A percentile compares a stretch with the other conserved stretches of the same genome.
Evolutionary conservation across 2,888 invertebrate species (phyloP).

Genomic region (Crematogaster levior): DNA sequence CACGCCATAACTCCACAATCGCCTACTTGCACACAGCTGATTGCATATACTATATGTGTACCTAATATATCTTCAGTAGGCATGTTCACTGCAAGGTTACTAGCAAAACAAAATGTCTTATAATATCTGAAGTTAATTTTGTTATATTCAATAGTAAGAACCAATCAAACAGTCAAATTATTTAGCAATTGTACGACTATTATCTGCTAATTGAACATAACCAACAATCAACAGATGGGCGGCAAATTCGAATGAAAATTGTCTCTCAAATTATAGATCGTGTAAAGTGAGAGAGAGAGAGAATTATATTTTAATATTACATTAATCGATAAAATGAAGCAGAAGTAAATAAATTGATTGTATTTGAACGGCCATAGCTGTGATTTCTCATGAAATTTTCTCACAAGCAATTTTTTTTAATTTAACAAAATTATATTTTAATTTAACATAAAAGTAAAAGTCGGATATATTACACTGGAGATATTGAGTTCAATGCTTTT

Average conservation of each 20-base stretch:
- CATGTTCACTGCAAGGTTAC: too few relatives aligned
- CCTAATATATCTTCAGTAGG: background rate
- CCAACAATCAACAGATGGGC: background rate
- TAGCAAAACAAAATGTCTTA: background rate
- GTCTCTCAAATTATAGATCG: background rate
- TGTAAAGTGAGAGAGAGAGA: too few relatives aligned
- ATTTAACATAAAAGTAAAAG: background rate
- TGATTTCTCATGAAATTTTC: too few relatives aligned
- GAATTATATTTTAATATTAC: background rate
- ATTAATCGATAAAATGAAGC: background rate
- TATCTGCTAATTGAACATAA: too few relatives aligned
- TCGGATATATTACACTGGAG: background rate
- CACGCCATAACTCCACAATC: background rate
- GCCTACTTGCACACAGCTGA: background rate
- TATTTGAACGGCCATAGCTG: too few relatives aligned
- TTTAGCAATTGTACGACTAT: background rate
- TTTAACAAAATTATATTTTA: conserved; percentile 6
- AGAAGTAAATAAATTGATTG: too few relatives aligned
- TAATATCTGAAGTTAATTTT: background rate
- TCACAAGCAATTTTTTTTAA: background rate
- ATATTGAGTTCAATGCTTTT: background rate
- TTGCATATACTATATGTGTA: background rate
- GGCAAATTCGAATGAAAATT: background rate
- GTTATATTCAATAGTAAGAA: background rate
- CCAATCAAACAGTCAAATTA: background rate